Base-by-base conservation (phyloP, 1,140 invertebrate genomes). In the Oedothorax gibbosus region DNA sequence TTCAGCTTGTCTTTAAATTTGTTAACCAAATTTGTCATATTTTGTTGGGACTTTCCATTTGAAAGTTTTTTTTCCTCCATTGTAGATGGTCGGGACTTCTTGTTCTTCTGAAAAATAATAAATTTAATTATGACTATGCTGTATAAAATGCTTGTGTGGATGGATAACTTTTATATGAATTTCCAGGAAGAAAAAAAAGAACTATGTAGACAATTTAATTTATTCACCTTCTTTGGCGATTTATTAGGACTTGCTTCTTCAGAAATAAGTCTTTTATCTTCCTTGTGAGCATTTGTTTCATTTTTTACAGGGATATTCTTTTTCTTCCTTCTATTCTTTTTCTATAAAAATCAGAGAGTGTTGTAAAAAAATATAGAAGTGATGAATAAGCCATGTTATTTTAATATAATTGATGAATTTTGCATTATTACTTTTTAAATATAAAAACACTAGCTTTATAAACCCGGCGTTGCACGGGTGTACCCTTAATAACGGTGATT, bases 1-100 rank as follows among this genome's bases (percentile, higher is more conserved):
- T 62, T 62, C 57, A 62, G 57, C 18, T 62, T 62, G 18, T 62
- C 57, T 62, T 62, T 62, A 62, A 15, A 62, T 62, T 62, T 62
- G 57, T 62, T 62, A 62, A 62, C 57, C 18, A 62, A 18, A 62
- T 62, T 18, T 15, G 57, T 15, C 12, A 62, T 18, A 62, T 12
- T 18, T 62, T 62, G 57, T 18, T 62, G 12, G 12, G 57, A 62
- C 12, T 62, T 62, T 18, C 12, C 57, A 18, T 62, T 62, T 62
- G 57, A 12, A 15, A 62, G 12, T 3, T 62, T 62, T 6, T 62
- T 62, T 62, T 18, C 6, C 57, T 62, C 18, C 12, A 15, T 62
- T 62, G 12, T 6, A 35, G 35, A 35, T 18, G 12, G 12, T 6
- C 18, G 12, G 57, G 57, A 18, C 57, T 62, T 62, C 57, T 62